Evolutionary conservation across 2,888 invertebrate genomes (phyloP).

Genomic region (Antitype chi): DNA sequence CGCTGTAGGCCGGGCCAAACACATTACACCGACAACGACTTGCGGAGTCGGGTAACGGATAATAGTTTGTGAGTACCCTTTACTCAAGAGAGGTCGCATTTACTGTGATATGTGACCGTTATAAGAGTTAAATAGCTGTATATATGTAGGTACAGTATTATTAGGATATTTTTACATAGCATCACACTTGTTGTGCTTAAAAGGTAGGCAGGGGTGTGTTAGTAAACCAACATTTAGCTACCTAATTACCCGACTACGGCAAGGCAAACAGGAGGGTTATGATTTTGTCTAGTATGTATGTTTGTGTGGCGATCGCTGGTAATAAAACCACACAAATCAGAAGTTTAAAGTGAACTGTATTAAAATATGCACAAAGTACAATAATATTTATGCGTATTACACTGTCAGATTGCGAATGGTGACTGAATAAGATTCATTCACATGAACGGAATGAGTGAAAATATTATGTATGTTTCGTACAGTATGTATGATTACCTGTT

Average conservation of each 20-base stretch:
- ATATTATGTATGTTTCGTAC: no score
- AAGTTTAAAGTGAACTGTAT: no score
- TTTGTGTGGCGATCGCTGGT: no score
- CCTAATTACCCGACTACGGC: not conserved
- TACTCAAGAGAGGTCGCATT: conserved; percentile 39
- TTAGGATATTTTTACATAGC: not conserved
- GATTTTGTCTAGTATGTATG: no score
- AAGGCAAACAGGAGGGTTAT: no score
- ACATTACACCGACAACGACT: conserved; percentile 60
- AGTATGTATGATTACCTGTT: no score
- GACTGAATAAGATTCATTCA: no score
- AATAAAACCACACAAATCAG: no score
- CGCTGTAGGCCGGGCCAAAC: conserved; percentile 57
- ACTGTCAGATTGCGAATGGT: no score
- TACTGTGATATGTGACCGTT: conserved; percentile 38
- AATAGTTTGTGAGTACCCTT: conserved; percentile 50
- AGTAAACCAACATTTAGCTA: not conserved
- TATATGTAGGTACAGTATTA: not conserved
- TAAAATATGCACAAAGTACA: no score
- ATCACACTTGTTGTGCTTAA: not conserved
- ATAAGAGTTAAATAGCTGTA: conserved; percentile 20
- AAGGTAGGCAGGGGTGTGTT: not conserved
- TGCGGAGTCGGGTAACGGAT: conserved; percentile 45
- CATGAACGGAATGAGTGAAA: no score
- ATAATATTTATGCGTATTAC: no score